These are phyloP conservation scores for Rhopalosiphum nymphaeae DNA, from an alignment of 2,888 invertebrate genomes.

Conservation along the genomic window DNA sequence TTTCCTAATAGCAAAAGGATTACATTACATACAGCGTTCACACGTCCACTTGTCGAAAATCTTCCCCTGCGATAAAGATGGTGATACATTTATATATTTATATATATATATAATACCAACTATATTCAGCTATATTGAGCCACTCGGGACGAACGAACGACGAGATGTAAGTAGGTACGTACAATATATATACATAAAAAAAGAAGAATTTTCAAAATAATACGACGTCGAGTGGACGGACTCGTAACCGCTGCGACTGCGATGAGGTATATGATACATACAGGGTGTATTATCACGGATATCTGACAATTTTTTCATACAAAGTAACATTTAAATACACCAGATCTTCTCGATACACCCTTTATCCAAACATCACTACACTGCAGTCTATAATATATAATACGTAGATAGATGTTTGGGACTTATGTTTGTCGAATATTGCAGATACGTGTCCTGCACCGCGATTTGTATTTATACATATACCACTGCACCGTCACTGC, in stretches of 20 bases:
- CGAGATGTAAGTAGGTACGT: neutral
- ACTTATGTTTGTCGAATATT: neutral
- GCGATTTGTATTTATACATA: neutral
- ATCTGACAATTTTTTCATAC: neutral
- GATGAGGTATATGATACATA: neutral
- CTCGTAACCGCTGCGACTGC: neutral
- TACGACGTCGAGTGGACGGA: neutral
- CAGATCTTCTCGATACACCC: neutral
- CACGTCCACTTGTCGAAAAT: constrained; percentile 59
- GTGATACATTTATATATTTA: neutral
- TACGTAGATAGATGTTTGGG: neutral
- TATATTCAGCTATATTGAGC: neutral
- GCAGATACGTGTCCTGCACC: neutral
- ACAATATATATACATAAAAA: neutral
- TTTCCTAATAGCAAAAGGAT: constrained; percentile 60
- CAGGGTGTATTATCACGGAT: neutral
- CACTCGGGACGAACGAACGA: neutral
- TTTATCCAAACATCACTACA: neutral
- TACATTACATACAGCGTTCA: neutral
- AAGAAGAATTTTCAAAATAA: neutral
- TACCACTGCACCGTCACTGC: neutral
- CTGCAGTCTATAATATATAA: neutral
- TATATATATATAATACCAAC: neutral
- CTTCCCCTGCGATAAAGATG: neutral
- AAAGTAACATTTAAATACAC: neutral